These are phyloP conservation scores for Drosophila triauraria DNA, from an alignment of 1,140 invertebrate species.

Conservation along the genomic window DNA sequence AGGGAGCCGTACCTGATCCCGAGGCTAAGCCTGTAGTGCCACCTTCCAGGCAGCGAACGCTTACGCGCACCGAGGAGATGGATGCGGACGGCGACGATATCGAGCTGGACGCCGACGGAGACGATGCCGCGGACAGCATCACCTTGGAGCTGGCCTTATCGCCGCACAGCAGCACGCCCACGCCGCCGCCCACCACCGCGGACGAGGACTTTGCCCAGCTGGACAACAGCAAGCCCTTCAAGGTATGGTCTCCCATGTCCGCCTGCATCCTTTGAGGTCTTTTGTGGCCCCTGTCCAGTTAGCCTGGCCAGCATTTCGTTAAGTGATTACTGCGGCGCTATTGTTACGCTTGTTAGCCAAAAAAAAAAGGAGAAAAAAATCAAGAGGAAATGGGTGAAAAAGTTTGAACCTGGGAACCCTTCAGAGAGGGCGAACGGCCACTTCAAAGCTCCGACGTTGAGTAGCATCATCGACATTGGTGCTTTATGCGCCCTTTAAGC, in stretches of 20 bases:
- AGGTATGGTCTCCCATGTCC: slow-evolving; percentile 49
- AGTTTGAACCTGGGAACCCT: slow-evolving; percentile 18
- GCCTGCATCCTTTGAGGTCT: background rate
- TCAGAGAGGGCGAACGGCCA: slow-evolving; percentile 17
- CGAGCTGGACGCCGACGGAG: slow-evolving; percentile 51
- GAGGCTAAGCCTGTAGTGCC: slow-evolving; percentile 25
- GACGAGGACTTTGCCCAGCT: slow-evolving; percentile 67
- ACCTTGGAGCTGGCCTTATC: slow-evolving; percentile 70
- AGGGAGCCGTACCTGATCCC: background rate
- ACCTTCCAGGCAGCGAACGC: slow-evolving; percentile 60
- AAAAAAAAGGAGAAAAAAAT: slow-evolving; percentile 16
- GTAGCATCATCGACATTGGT: slow-evolving; percentile 47
- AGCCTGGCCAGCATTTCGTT: slow-evolving; percentile 55
- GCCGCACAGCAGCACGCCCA: slow-evolving; percentile 59
- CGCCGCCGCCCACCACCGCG: slow-evolving; percentile 64
- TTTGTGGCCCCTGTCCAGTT: slow-evolving; percentile 33
- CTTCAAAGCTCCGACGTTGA: slow-evolving; percentile 50
- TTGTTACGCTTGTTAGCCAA: slow-evolving; percentile 33
- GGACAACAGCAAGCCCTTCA: slow-evolving; percentile 76
- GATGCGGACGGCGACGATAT: slow-evolving; percentile 67
- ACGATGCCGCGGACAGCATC: slow-evolving; percentile 73
- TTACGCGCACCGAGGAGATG: slow-evolving; percentile 68
- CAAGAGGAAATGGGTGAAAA: slow-evolving; percentile 5
- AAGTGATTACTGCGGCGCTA: slow-evolving; percentile 58
- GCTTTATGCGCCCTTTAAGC: slow-evolving; percentile 51